These are phyloP conservation scores for Zaprionus camerounensis DNA, from an alignment of 1,140 invertebrate genomes.

Conservation along the genomic window DNA sequence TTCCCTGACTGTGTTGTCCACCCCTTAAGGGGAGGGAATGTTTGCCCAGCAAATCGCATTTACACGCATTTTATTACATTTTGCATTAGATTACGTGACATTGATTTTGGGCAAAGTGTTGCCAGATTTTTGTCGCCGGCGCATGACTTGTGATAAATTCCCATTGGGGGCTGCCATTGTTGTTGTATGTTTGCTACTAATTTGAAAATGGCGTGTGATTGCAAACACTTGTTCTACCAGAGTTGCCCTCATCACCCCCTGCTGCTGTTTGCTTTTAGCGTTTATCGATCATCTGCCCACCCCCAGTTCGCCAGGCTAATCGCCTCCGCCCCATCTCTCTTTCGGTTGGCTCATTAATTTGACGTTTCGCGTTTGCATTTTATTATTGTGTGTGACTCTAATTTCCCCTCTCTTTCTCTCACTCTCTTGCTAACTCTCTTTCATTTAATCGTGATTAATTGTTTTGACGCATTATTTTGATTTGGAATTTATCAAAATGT, in stretches of 20 bases:
- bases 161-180: neutral
- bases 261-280: constrained; percentile 53
- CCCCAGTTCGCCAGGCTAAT: constrained; percentile 35
- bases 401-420: constrained; percentile 2
- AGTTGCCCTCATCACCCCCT: constrained; percentile 23
- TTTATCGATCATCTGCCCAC: constrained; percentile 70
- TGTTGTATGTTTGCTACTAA: constrained; percentile 47
- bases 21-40: neutral
- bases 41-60: constrained; percentile 53
- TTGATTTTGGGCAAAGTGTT: constrained; percentile 57
- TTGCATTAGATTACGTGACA: constrained; percentile 74
- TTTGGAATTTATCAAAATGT: constrained; percentile 82
- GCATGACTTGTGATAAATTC: constrained; percentile 48
- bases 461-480: constrained; percentile 80
- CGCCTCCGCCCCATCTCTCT: constrained; percentile 31
- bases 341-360: constrained; percentile 37
- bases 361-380: constrained; percentile 40
- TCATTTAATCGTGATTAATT: constrained; percentile 80
- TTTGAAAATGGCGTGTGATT: constrained; percentile 78
- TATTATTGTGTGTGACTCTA: constrained; percentile 24
- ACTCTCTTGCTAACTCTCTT: constrained; percentile 14
- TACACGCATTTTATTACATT: constrained; percentile 75
- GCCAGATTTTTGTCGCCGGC: constrained; percentile 33
- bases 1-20: neutral
- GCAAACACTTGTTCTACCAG: constrained; percentile 64